A percentile compares a stretch with the other conserved stretches of the same genome.
phyloP scores from a whole-genome alignment of 1,140 invertebrate genomes.

The Metaphire vulgaris region DNA sequence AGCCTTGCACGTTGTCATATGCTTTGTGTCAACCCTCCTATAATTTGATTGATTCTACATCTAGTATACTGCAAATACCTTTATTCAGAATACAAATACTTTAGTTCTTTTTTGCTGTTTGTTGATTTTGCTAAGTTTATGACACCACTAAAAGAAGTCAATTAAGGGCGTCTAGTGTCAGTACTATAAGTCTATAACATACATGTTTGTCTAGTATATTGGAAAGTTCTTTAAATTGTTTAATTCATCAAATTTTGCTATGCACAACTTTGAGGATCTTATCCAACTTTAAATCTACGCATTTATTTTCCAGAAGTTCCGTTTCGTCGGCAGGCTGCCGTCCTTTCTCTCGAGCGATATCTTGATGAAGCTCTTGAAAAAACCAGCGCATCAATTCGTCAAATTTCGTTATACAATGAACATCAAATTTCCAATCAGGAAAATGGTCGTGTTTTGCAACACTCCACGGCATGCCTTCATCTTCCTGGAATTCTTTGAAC shows the following conservation, averaged over 20 bases:
- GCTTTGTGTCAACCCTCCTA: no score
- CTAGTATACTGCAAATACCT: no score
- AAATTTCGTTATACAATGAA: not conserved
- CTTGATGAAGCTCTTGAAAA: not conserved
- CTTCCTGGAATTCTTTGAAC: not conserved
- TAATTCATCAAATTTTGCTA: not conserved
- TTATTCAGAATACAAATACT: no score
- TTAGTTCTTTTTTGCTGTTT: no score
- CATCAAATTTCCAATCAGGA: not conserved
- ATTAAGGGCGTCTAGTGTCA: no score
- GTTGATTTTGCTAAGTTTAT: no score
- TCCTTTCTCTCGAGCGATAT: not conserved
- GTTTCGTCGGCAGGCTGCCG: not conserved
- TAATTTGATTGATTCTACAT: no score
- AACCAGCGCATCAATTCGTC: conserved; percentile 1
- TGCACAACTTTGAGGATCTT: not conserved
- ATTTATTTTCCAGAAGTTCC: not conserved
- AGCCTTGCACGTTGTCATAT: no score
- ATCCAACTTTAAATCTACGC: not conserved
- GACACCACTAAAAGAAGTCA: no score
- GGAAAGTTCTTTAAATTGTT: no score
- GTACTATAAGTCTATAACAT: no score
- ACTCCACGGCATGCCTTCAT: not conserved
- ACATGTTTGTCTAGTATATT: no score
- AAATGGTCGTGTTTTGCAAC: not conserved